Base-by-base conservation (phyloP, 2,797 vertebrate species). In the Sylvia borin region DNA sequence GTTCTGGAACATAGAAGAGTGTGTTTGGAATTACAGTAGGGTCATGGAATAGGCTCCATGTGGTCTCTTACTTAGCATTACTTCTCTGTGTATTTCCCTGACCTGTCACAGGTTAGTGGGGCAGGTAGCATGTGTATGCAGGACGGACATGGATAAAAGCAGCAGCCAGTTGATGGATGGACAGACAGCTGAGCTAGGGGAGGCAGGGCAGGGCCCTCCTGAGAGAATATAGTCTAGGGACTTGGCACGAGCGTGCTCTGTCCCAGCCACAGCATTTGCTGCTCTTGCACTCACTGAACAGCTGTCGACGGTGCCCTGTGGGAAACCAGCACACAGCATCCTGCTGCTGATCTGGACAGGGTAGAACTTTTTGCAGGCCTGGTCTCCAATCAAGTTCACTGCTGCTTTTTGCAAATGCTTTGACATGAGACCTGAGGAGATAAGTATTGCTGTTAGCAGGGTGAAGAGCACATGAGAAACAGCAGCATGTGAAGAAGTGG, bases 261-360 rank as follows among this genome's bases (percentile, higher is more conserved):
- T 42, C 43, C 64, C 55, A 40, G 31, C 19, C 1, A 1, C 43
- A 29, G 47, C 12, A 1, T 54, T 57, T 38, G 50, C 58, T 53
- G 54, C 34, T 67, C 48, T 65, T 3, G 8, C 18, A 94, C 99
- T 98, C 97, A 99, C 99, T 88, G 99, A 98, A 76, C 99, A 99
- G 67, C 99, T 99, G 98, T 99, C 99, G 16, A 98, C 97, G 4
- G 98, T 98, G 53, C 99, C 99, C 42, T 98, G 98, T 36, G 98
- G 98, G 86, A 97, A 98, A 10, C 99, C 99, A 0, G 99, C 99
- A 36, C 99, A 99, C 97, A 99, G 93, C 99, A 99, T 99, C 67
- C 98, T 97, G 96, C 97, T 98, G 55, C 98, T 97, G 95, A 99
- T 98, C 92, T 98, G 98, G 21, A 97, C 96, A 5, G 98, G 98